phyloP scores from a whole-genome alignment of 2,888 invertebrate species.

The Diaphora mendica region DNA sequence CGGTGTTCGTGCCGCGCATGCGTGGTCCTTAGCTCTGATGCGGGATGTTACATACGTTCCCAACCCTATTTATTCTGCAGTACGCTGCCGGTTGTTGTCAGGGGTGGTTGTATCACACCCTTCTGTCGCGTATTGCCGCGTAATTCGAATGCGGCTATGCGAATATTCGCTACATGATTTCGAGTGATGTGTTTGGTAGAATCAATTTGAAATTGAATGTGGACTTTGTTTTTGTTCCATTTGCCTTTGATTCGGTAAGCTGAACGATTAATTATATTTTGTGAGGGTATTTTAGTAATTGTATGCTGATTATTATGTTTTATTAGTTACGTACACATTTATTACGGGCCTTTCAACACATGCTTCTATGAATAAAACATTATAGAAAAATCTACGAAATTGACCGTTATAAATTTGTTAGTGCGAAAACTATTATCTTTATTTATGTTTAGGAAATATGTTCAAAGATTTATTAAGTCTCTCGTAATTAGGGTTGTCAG shows the following conservation, averaged over 20 bases:
- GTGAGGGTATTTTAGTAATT: background rate
- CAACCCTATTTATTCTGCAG: constrained; percentile 70
- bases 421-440: background rate
- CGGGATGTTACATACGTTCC: constrained; percentile 69
- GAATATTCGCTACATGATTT: constrained; percentile 36
- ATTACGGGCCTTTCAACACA: constrained; percentile 9
- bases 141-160: constrained; percentile 48
- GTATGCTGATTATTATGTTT: constrained; percentile 4
- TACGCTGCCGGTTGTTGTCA: constrained; percentile 57
- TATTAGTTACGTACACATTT: constrained; percentile 24
- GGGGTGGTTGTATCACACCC: constrained; percentile 55
- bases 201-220: constrained; percentile 33
- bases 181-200: constrained; percentile 43
- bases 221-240: constrained; percentile 26
- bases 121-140: constrained; percentile 35
- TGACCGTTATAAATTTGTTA: no score
- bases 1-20: constrained; percentile 64
- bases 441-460: constrained; percentile 27
- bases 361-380: background rate
- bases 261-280: constrained; percentile 20
- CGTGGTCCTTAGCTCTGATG: constrained; percentile 63
- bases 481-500: constrained; percentile 41
- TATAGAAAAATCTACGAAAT: background rate
- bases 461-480: constrained; percentile 28
- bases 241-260: constrained; percentile 36